A percentile compares a stretch with the other conserved stretches of the same genome.
phyloP scores from a whole-genome alignment of 1,140 invertebrate species.

The Panagrolaimus sp. region DNA sequence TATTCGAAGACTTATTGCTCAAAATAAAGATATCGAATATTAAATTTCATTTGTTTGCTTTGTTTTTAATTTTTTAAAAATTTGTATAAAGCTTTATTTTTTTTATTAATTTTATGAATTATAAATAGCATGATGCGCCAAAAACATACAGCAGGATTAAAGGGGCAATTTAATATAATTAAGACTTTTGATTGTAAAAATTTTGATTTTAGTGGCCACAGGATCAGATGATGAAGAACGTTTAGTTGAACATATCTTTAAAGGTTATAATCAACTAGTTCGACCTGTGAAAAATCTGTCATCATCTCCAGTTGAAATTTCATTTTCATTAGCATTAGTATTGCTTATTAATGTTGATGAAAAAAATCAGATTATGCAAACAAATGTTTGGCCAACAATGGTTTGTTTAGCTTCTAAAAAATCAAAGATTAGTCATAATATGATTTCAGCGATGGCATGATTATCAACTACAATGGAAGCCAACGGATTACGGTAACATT shows the following conservation, averaged over 20 bases:
- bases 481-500: conserved; percentile 72
- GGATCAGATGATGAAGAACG: conserved; percentile 85
- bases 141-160: too few species aligned
- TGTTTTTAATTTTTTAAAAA: too few species aligned
- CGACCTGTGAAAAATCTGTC: conserved; percentile 93
- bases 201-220: neutral
- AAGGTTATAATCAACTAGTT: conserved; percentile 97
- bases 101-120: too few species aligned
- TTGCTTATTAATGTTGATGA: conserved; percentile 87
- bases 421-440: conserved; percentile 9
- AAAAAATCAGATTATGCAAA: conserved; percentile 58
- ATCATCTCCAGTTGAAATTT: conserved; percentile 75
- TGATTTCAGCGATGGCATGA: conserved; percentile 78
- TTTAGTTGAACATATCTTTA: conserved; percentile 88
- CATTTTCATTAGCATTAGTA: conserved; percentile 91
- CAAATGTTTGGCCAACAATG: conserved; percentile 51
- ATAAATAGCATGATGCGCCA: too few species aligned
- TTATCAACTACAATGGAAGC: conserved; percentile 88
- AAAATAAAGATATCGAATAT: conserved; percentile 10
- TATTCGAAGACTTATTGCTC: conserved; percentile 74
- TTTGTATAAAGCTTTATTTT: too few species aligned
- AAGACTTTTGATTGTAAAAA: too few species aligned
- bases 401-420: conserved; percentile 59
- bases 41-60: too few species aligned
- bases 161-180: too few species aligned